Base-by-base conservation (phyloP, 2,888 invertebrate genomes). In the Orchestes rusci region DNA sequence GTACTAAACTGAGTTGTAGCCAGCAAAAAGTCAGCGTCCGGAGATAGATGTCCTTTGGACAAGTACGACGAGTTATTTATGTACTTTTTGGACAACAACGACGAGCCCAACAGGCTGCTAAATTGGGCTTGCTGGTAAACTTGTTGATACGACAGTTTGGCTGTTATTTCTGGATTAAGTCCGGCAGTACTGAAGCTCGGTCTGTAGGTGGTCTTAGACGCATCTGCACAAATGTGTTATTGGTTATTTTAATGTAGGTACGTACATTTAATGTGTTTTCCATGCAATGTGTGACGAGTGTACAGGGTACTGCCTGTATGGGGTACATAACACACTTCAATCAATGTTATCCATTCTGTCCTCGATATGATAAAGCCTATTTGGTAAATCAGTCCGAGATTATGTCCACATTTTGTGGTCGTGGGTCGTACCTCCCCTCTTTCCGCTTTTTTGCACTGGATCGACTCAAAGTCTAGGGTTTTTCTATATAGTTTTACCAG, bases 21-120 rank as follows among this genome's bases (percentile, higher is more conserved):
- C 47, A 69, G 67, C 30, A 73, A 57, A 57, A 73, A 73, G 60
- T 76, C 75, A 3, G 69, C 73, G 57, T 71, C 71, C 4, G 75
- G 73, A 3, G 73, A 61, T 35, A 75, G 59, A 55, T 76, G 75
- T 3, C 74, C 74, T 29, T 71, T 60, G 2, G 72, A 60, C 41
- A 74, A 52, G 56, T 59, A 71, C 7, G 61, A 63, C 18, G 55
- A 59, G 5, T 53, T 47, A 34, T 56, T 61, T 7, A 70, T 59
- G 48, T 66, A 71, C 7, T 57, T 46, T 18, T 65, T 51, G 0
- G 65, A 61, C 28, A 58, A 31, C 10, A 48, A 53, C 4, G 60
- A 40, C 1, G 60, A 50, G 13, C 66, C 65, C 7, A 71, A 56
- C 10, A 66, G 48, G 7, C 54, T 50, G 27, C 55, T 60, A 41